Evolutionary conservation across 2,797 vertebrate genomes (phyloP).

Genomic region (Staurois parvus): DNA sequence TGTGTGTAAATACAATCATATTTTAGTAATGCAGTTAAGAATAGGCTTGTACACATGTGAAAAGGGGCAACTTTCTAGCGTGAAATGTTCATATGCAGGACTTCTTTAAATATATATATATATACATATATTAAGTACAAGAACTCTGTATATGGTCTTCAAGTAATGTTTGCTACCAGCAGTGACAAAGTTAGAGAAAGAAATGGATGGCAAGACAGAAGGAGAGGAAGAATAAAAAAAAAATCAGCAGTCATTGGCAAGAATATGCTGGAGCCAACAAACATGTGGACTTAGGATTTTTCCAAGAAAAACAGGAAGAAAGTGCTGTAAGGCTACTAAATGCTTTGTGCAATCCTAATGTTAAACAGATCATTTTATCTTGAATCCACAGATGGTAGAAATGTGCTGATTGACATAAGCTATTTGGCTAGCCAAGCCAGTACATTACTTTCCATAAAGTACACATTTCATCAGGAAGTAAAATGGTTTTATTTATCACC

Average conservation of each 20-base stretch:
- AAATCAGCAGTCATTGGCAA: not conserved
- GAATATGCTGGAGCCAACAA: not conserved
- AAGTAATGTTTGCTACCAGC: not conserved
- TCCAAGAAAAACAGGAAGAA: constrained; percentile 21
- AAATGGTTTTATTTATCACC: not conserved
- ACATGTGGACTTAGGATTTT: constrained; percentile 8
- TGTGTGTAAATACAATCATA: no score
- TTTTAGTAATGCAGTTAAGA: no score
- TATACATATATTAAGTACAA: no score
- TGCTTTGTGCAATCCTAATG: constrained; percentile 10
- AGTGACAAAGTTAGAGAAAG: not conserved
- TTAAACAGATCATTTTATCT: constrained; percentile 27
- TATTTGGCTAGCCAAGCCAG: not conserved
- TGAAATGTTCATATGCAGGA: no score
- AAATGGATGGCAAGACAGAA: not conserved
- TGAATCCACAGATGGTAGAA: constrained; percentile 2
- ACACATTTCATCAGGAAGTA: no score
- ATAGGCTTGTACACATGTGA: no score
- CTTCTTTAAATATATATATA: no score
- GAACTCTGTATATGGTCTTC: not conserved
- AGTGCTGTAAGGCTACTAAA: constrained; percentile 4
- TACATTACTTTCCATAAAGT: no score
- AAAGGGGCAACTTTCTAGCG: no score
- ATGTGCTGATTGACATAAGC: not conserved
- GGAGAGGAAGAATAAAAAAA: not conserved